A percentile compares a stretch with the other conserved stretches of the same genome.
Conservation (phyloP, 2,888 invertebrate genomes). For the Mimachlamys varia region DNA sequence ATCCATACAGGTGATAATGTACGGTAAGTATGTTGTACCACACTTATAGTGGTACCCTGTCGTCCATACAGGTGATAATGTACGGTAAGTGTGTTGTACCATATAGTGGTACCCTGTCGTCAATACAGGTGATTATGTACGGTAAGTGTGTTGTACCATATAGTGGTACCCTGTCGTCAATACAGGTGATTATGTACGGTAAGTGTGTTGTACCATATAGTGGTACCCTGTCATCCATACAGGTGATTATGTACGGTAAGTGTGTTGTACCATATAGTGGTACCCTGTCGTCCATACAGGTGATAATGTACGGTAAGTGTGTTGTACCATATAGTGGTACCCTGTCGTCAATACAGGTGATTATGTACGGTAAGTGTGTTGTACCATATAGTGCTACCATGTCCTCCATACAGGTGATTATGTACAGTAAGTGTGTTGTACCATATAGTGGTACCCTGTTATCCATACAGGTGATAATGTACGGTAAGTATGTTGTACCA, state of each 20-base stretch:
- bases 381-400: slow-evolving; percentile 70
- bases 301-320: slow-evolving; percentile 66
- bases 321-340: slow-evolving; percentile 70
- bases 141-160: slow-evolving; percentile 66
- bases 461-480: slow-evolving; percentile 69
- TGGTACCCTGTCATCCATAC: slow-evolving; percentile 71
- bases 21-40: slow-evolving; percentile 66
- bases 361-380: slow-evolving; percentile 68
- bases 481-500: slow-evolving; percentile 66
- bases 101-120: slow-evolving; percentile 70
- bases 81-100: slow-evolving; percentile 68
- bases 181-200: slow-evolving; percentile 69
- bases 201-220: slow-evolving; percentile 67
- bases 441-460: slow-evolving; percentile 72
- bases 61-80: slow-evolving; percentile 69
- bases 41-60: slow-evolving; percentile 70
- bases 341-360: slow-evolving; percentile 69
- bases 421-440: slow-evolving; percentile 67
- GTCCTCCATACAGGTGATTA: slow-evolving; percentile 68
- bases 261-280: slow-evolving; percentile 69
- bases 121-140: slow-evolving; percentile 69
- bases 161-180: slow-evolving; percentile 71
- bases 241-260: slow-evolving; percentile 67
- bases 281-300: slow-evolving; percentile 71
- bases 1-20: slow-evolving; percentile 69